Base-by-base conservation (phyloP, 2,113 vertebrate species). In the Campylomormyrus numenius region DNA sequence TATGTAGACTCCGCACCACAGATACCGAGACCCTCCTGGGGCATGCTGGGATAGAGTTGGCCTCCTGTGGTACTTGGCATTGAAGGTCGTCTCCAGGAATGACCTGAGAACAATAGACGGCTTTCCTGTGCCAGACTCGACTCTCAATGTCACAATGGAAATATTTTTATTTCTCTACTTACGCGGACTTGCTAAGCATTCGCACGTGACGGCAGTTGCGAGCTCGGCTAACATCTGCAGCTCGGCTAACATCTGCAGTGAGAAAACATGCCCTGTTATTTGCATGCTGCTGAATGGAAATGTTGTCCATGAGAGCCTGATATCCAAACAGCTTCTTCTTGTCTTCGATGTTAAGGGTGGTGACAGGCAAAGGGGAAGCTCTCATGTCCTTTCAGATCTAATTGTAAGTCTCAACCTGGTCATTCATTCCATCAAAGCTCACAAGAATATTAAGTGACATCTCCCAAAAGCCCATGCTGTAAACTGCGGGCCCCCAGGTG, bases 11-110 rank as follows among this genome's bases (percentile, higher is more conserved):
- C 45, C 3, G 5, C 21, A 85, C 83, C 45, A 48, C 24, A 48
- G 83, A 85, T 48, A 85, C 24, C 83, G 19, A 46, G 19, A 48
- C 2, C 19, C 27, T 48, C 89, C 89, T 42, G 50, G 50, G 49
- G 49, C 74, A 45, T 84, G 77, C 77, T 89, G 89, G 89, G 89
- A 89, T 89, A n/a, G 35, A 10, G 4, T 42, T n/a, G 53, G 77
- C 74, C 49, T 50, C 48, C 27, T 27, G 15, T 21, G 8, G n/a
- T 35, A 15, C 46, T 39, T 46, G 31, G 31, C 27, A 24, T 83
- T 35, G 70, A 80, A 80, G 17, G 31, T 52, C 4, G 5, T 35
- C 24, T 87, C 50, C 50, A 19, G 49, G 3, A 56, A 9, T 9
- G 45, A 48, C 19, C 45, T 85, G 19, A 24, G n/a, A 53, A 53